Evolutionary conservation across 2,797 vertebrate genomes (phyloP).

Genomic region (Stomatorhinus walkeri): DNA sequence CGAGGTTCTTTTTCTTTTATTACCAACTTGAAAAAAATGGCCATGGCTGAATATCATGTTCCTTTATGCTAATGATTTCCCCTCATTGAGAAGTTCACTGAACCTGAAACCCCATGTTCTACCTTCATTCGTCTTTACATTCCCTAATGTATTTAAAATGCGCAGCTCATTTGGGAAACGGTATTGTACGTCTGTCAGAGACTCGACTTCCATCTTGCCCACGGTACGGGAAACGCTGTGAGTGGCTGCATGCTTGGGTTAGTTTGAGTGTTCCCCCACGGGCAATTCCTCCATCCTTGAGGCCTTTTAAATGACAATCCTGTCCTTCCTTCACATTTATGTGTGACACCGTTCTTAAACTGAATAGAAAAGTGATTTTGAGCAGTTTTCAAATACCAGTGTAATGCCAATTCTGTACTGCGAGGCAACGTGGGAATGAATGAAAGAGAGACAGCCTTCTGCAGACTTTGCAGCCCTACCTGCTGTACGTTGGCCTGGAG

Average conservation of each 20-base stretch:
- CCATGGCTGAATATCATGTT: not conserved
- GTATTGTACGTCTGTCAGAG: not conserved
- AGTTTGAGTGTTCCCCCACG: not conserved
- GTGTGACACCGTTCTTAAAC: not conserved
- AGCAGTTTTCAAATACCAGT: not conserved
- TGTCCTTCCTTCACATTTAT: not conserved
- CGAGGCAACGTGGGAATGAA: slow-evolving; percentile 66
- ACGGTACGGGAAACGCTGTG: not conserved
- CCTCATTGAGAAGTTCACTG: not conserved
- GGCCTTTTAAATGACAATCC: not conserved
- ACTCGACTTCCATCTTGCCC: not conserved
- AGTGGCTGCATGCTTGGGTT: not conserved
- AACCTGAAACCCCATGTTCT: not conserved
- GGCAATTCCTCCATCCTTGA: not conserved
- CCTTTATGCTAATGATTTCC: not conserved
- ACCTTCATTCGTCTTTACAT: not conserved
- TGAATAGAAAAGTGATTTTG: not conserved
- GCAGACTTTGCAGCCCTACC: slow-evolving; percentile 35
- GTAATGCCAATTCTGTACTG: slow-evolving; percentile 31
- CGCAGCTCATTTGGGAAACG: not conserved
- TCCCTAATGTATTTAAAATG: not conserved
- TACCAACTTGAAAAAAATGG: not conserved
- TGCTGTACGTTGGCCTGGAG: slow-evolving; percentile 64
- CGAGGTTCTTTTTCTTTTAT: not conserved
- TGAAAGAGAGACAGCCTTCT: not conserved